Evolutionary conservation across 2,113 vertebrate species (phyloP).

Genomic region (Chamaea fasciata): DNA sequence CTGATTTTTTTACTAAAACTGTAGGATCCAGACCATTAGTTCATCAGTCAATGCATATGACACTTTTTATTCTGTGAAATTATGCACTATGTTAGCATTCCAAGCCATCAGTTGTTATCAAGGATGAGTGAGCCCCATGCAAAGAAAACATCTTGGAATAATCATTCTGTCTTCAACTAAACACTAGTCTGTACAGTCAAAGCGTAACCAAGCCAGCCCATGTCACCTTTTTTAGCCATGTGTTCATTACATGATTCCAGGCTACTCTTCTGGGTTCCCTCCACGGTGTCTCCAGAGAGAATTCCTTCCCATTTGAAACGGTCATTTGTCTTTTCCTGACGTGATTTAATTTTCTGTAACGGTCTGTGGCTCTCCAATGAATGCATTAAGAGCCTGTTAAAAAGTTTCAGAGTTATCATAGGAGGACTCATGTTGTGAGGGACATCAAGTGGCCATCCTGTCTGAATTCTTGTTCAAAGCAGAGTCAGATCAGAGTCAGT

Average conservation of each 20-base stretch:
- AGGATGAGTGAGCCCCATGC: not conserved
- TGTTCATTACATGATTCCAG: not conserved
- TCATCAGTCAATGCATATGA: not conserved
- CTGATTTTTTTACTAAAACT: not conserved
- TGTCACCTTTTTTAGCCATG: not conserved
- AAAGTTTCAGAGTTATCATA: not conserved
- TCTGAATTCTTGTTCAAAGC: not conserved
- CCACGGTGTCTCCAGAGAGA: not conserved
- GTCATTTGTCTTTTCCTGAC: not conserved
- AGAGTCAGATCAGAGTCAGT: not conserved
- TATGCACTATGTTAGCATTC: not conserved
- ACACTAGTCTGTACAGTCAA: not conserved
- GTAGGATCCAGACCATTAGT: not conserved
- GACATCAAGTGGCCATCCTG: not conserved
- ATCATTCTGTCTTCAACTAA: not conserved
- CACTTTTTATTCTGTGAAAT: not conserved
- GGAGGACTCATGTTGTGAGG: not conserved
- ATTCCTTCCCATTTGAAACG: not conserved
- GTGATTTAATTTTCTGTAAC: not conserved
- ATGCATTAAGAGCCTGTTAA: not conserved
- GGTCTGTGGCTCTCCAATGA: not conserved
- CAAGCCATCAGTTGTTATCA: not conserved
- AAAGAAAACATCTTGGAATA: not conserved
- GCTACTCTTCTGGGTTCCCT: not conserved
- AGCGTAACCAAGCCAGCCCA: fast-evolving